Conservation (phyloP, 2,797 vertebrate genomes). For the Tapera naevia region DNA sequence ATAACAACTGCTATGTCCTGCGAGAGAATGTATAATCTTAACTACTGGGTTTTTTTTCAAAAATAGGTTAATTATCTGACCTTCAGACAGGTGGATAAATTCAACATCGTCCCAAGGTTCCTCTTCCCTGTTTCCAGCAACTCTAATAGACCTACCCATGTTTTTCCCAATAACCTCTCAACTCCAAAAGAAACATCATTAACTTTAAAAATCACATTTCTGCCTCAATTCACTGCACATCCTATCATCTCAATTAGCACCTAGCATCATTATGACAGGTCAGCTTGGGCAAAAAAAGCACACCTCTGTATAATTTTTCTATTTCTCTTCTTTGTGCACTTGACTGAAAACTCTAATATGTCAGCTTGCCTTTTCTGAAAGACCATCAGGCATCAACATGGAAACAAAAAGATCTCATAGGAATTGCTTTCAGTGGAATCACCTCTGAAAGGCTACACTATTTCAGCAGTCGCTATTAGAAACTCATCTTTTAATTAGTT, state of each 20-base stretch:
- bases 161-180: not conserved
- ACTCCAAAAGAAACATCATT: not conserved
- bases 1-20: fast-evolving
- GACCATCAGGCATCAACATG: not conserved
- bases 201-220: slow-evolving; percentile 8
- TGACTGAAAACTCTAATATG: not conserved
- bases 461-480: not conserved
- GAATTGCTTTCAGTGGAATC: not conserved
- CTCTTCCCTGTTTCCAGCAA: not conserved
- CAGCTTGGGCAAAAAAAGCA: not conserved
- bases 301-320: not conserved
- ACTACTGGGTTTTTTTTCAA: not conserved
- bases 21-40: not conserved
- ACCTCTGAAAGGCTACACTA: not conserved
- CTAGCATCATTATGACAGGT: not conserved
- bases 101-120: not conserved
- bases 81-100: not conserved
- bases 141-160: not conserved
- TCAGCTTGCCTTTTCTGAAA: not conserved
- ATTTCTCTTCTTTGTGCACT: not conserved
- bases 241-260: not conserved
- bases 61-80: not conserved
- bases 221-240: not conserved
- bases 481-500: slow-evolving; percentile 2
- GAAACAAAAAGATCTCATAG: slow-evolving; percentile 7